phyloP scores from a whole-genome alignment of 2,888 invertebrate species.

The Agrochola lota region DNA sequence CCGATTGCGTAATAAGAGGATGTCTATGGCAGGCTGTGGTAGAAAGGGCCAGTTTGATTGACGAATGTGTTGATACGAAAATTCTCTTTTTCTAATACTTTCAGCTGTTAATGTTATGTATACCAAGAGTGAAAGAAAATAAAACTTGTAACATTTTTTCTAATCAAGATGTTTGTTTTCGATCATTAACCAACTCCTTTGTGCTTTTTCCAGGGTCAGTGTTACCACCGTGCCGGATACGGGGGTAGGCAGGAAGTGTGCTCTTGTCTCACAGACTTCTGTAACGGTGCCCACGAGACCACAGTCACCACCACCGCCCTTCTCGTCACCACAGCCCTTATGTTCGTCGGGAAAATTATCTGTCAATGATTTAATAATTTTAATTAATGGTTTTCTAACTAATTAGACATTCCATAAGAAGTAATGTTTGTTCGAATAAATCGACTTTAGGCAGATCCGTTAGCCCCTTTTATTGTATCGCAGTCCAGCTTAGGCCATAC shows the following conservation, averaged over 20 bases:
- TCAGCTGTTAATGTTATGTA: background rate
- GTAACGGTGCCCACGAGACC: constrained; percentile 92
- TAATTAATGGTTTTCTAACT: background rate
- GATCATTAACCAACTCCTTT: background rate
- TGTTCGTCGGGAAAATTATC: constrained; percentile 56
- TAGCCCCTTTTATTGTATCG: constrained; percentile 1
- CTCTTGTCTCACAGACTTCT: constrained; percentile 94
- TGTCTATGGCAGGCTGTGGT: background rate
- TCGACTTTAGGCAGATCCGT: background rate
- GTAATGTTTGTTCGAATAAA: constrained; percentile 8
- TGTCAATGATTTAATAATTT: constrained; percentile 47
- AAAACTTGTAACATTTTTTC: background rate
- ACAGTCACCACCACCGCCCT: constrained; percentile 90
- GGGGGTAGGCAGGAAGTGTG: constrained; percentile 97
- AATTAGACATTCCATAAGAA: background rate
- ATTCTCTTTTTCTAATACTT: background rate
- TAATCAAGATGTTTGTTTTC: background rate
- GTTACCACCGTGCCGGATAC: constrained; percentile 96
- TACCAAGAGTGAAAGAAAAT: background rate
- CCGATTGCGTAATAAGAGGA: background rate
- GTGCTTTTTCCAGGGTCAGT: constrained; percentile 88
- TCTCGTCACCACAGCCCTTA: constrained; percentile 74
- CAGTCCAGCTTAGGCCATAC: background rate
- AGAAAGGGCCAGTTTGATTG: background rate
- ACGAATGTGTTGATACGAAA: background rate